phyloP scores from a whole-genome alignment of 2,888 invertebrate species.

The Pristionchus mayeri region DNA sequence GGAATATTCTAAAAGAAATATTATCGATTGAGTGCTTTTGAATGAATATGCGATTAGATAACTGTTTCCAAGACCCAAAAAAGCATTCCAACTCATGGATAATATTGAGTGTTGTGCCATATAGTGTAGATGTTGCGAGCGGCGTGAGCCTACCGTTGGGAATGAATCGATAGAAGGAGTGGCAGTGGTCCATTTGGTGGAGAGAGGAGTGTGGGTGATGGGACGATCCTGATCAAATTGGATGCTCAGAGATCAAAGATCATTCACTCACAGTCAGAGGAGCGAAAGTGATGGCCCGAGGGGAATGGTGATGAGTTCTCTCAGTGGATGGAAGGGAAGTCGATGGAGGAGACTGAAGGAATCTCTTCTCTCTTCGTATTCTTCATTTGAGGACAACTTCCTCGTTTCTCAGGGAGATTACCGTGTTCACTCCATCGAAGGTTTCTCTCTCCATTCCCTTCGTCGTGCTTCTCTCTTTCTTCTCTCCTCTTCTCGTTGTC shows the following conservation, averaged over 20 bases:
- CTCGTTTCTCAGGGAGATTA: too few relatives aligned
- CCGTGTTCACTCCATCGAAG: not conserved
- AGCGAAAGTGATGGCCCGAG: constrained; percentile 29
- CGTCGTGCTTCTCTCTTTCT: not conserved
- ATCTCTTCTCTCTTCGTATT: too few relatives aligned
- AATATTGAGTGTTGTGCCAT: too few relatives aligned
- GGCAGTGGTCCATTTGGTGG: not conserved
- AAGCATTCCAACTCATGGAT: too few relatives aligned
- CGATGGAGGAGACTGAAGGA: not conserved
- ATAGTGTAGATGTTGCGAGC: too few relatives aligned
- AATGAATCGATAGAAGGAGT: constrained; percentile 11
- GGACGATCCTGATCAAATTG: not conserved
- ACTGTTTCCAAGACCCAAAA: too few relatives aligned
- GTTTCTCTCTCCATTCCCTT: not conserved
- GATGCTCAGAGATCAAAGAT: constrained; percentile 24
- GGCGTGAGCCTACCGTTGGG: not conserved
- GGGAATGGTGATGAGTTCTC: constrained; percentile 24
- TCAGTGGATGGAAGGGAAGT: not conserved
- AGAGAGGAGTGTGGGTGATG: not conserved
- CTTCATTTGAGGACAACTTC: too few relatives aligned
- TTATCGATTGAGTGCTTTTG: not conserved
- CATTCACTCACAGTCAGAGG: constrained; percentile 21
- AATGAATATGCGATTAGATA: too few relatives aligned
- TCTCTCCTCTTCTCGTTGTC: not conserved
- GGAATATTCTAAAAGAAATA: not conserved